Conservation (phyloP, 2,113 vertebrate genomes). For the Otolemur garnettii region DNA sequence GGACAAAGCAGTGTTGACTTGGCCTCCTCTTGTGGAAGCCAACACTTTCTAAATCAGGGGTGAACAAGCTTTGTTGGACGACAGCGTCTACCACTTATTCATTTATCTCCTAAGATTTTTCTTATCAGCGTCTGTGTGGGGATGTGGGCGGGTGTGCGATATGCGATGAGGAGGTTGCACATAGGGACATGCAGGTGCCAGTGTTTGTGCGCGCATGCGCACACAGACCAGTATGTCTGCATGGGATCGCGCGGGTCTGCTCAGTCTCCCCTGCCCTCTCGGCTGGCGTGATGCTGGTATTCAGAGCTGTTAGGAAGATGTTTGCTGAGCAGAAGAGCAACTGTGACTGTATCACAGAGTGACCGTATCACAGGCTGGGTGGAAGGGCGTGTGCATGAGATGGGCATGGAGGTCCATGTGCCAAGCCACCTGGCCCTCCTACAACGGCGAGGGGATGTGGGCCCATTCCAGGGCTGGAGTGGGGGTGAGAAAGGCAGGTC, state of each 20-base stretch:
- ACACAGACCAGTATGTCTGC: neutral
- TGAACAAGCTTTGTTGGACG: neutral
- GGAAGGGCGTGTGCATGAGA: neutral
- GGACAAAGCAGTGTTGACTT: neutral
- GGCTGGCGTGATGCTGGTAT: neutral
- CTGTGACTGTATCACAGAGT: neutral
- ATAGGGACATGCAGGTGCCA: neutral
- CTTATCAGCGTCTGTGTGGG: neutral
- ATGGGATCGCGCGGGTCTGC: neutral
- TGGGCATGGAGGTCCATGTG: neutral
- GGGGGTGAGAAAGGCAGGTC: neutral
- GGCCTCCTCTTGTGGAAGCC: neutral
- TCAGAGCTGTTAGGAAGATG: neutral
- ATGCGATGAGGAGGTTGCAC: neutral
- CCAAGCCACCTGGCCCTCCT: neutral
- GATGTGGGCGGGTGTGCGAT: neutral
- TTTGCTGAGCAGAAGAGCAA: neutral
- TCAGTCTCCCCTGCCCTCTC: neutral
- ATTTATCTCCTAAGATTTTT: neutral
- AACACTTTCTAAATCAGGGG: neutral
- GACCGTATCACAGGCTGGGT: neutral
- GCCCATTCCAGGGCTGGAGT: neutral
- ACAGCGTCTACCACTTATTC: neutral
- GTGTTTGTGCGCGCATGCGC: neutral
- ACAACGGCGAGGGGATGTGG: accelerated